A percentile compares a stretch with the other conserved stretches of the same genome.
Conservation (phyloP, 2,113 vertebrate genomes). For the Anoura caudifer region DNA sequence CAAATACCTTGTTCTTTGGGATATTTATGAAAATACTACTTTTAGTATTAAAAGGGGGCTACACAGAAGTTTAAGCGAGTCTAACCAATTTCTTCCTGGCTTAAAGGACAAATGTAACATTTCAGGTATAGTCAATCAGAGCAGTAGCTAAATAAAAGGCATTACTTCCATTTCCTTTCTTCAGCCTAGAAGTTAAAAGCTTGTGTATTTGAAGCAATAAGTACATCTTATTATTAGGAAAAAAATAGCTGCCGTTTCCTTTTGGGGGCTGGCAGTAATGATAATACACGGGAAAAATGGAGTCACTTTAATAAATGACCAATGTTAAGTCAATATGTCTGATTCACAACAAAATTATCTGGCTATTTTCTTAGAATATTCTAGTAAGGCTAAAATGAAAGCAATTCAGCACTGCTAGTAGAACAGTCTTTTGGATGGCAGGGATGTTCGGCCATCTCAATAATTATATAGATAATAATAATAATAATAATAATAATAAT, state of each 20-base stretch:
- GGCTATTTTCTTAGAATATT: constrained; percentile 8
- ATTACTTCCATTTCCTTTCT: not conserved
- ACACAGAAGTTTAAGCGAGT: constrained; percentile 74
- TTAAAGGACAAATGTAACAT: not conserved
- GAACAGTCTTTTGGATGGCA: not conserved
- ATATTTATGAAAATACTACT: constrained; percentile 14
- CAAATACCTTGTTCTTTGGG: not conserved
- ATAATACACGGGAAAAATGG: not conserved
- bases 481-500: not conserved
- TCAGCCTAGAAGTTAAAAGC: not conserved
- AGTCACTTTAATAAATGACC: not conserved
- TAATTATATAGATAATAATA: not conserved
- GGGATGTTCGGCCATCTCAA: not conserved
- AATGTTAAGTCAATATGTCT: not conserved
- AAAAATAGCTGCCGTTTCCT: not conserved
- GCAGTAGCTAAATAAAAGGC: not conserved
- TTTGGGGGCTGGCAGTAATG: not conserved
- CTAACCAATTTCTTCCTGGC: constrained; percentile 8
- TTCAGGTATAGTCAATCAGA: not conserved
- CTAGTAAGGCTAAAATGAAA: not conserved
- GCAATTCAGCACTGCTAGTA: not conserved
- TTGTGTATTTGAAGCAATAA: not conserved
- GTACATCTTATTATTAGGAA: not conserved
- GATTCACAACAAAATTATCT: not conserved
- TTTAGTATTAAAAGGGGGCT: not conserved